phyloP scores from a whole-genome alignment of 2,888 invertebrate species.

The Callimorpha dominula region DNA sequence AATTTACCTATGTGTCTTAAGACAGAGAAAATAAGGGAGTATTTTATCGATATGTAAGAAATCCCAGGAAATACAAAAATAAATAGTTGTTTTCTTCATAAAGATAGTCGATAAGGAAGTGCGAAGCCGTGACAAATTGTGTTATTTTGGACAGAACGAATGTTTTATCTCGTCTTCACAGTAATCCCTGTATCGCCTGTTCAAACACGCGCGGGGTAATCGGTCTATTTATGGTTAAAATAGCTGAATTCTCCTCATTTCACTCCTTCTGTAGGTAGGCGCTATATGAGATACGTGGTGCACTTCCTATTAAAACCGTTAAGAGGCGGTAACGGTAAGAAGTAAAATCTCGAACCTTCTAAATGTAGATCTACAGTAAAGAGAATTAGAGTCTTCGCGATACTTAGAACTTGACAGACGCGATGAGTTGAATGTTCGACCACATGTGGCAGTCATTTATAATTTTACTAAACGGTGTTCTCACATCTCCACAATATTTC shows the following conservation, averaged over 20 bases:
- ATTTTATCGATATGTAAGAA: background rate
- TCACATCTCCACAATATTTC: background rate
- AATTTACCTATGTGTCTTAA: background rate
- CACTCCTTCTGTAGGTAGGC: too few species aligned
- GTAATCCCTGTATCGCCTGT: constrained; percentile 15
- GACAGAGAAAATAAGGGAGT: background rate
- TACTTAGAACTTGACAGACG: background rate
- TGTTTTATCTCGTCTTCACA: constrained; percentile 3
- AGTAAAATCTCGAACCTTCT: too few species aligned
- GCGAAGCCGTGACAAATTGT: constrained; percentile 1
- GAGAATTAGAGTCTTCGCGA: background rate
- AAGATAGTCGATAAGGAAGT: background rate
- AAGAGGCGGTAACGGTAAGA: too few species aligned
- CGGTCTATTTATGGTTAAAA: constrained; percentile 4
- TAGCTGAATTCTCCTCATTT: background rate
- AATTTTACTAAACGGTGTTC: background rate
- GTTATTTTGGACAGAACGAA: constrained; percentile 11
- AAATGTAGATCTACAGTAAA: too few species aligned
- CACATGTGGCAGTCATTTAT: too few species aligned
- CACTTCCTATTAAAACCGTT: background rate
- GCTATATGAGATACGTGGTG: background rate
- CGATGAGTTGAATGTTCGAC: background rate
- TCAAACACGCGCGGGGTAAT: constrained; percentile 14
- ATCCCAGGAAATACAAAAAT: too few species aligned
- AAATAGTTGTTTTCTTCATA: background rate